These are phyloP conservation scores for Columba guinea DNA, from an alignment of 2,797 vertebrate species.

Conservation along the genomic window DNA sequence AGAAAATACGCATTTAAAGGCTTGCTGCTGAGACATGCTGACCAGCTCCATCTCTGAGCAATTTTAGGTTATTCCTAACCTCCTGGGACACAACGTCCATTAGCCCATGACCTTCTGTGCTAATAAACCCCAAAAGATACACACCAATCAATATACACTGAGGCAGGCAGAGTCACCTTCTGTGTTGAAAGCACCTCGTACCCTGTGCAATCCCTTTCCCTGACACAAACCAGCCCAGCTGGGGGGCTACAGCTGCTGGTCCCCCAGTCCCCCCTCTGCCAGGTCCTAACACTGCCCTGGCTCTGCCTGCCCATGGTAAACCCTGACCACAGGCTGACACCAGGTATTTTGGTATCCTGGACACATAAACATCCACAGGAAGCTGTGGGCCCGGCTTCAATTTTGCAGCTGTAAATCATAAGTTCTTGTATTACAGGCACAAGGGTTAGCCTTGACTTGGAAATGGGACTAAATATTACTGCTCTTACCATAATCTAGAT, in stretches of 20 bases:
- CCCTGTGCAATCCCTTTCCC: background rate
- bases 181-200: background rate
- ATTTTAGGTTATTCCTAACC: background rate
- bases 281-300: accelerated
- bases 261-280: background rate
- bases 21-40: background rate
- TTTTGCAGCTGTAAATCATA: background rate
- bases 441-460: background rate
- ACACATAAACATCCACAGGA: accelerated
- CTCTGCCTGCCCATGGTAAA: background rate
- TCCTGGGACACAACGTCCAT: accelerated
- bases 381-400: background rate
- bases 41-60: background rate
- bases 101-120: background rate
- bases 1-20: background rate
- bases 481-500: background rate
- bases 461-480: background rate
- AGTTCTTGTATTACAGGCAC: background rate
- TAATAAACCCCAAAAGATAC: no score
- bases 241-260: background rate
- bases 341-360: background rate
- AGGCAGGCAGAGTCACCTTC: background rate
- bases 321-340: background rate
- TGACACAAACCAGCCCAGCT: background rate
- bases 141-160: accelerated